Conservation (phyloP, 2,797 vertebrate species). For the Sternarchorhynchus goeldii region DNA sequence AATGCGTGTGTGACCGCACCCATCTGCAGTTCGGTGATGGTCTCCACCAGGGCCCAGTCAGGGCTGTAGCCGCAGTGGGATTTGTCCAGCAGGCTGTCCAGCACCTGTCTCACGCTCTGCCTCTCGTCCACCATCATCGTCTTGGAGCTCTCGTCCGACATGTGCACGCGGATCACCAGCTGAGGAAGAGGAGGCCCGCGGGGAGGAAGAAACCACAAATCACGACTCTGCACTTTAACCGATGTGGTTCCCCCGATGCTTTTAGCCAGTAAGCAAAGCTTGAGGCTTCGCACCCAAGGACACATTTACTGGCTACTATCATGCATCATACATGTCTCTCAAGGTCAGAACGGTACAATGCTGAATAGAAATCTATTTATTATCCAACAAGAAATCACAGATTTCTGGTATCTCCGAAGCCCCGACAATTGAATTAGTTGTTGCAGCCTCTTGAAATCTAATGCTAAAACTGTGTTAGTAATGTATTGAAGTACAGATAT, state of each 20-base stretch:
- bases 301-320: too few relatives aligned
- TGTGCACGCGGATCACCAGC: constrained; percentile 96
- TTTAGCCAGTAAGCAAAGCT: too few relatives aligned
- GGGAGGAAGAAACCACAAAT: background rate
- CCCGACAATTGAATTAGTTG: too few relatives aligned
- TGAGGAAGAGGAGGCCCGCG: constrained; percentile 56
- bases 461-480: too few relatives aligned
- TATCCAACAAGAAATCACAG: background rate
- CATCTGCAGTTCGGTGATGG: constrained; percentile 94
- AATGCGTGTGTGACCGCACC: constrained; percentile 72
- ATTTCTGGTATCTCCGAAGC: background rate
- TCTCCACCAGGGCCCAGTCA: constrained; percentile 97
- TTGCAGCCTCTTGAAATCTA: too few relatives aligned
- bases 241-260: background rate
- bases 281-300: background rate
- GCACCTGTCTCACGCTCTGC: constrained; percentile 94
- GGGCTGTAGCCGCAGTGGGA: constrained; percentile 96
- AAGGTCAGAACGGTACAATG: background rate
- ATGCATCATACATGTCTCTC: too few relatives aligned
- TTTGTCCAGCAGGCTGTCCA: constrained; percentile 97
- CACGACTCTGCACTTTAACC: background rate
- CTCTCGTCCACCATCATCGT: constrained; percentile 99
- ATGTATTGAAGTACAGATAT: too few relatives aligned
- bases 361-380: background rate
- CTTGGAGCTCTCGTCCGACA: constrained; percentile 99